Evolutionary conservation across 53 echinoderm and acorn worm genomes (phyloP).

Genomic region (Holothuria leucospilota): DNA sequence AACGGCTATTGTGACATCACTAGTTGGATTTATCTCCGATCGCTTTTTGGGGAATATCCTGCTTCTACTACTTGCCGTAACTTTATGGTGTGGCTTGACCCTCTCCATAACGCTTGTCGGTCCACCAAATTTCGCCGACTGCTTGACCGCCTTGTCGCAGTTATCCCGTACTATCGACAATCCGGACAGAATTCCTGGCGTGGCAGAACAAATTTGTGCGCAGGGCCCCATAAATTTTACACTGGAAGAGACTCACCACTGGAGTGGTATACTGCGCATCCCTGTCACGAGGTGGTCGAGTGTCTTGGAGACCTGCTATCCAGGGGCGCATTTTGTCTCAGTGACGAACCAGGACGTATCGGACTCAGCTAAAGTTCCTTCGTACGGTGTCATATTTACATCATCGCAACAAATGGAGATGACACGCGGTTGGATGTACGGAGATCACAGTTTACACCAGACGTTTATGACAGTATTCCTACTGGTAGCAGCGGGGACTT

Average conservation of each 20-base stretch:
- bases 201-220: neutral
- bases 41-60: constrained; percentile 41
- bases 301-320: constrained; percentile 29
- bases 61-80: constrained; percentile 27
- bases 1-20: constrained; percentile 58
- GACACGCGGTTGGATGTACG: constrained; percentile 46
- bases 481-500: neutral
- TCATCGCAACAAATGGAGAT: constrained; percentile 26
- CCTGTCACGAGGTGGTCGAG: constrained; percentile 12
- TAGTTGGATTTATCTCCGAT: constrained; percentile 72
- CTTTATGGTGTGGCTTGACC: constrained; percentile 6
- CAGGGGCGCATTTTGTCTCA: constrained; percentile 3
- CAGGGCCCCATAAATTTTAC: neutral
- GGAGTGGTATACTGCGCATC: constrained; percentile 25
- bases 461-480: constrained; percentile 7
- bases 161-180: neutral
- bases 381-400: constrained; percentile 9
- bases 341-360: constrained; percentile 5
- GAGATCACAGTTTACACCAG: neutral
- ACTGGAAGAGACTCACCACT: constrained; percentile 3
- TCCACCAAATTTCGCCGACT: constrained; percentile 28
- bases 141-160: neutral
- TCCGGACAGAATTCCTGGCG: neutral
- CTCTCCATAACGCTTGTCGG: constrained; percentile 7
- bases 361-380: constrained; percentile 8